Base-by-base conservation (phyloP, 2,797 vertebrate genomes). In the Triplophysa yarkandensis region DNA sequence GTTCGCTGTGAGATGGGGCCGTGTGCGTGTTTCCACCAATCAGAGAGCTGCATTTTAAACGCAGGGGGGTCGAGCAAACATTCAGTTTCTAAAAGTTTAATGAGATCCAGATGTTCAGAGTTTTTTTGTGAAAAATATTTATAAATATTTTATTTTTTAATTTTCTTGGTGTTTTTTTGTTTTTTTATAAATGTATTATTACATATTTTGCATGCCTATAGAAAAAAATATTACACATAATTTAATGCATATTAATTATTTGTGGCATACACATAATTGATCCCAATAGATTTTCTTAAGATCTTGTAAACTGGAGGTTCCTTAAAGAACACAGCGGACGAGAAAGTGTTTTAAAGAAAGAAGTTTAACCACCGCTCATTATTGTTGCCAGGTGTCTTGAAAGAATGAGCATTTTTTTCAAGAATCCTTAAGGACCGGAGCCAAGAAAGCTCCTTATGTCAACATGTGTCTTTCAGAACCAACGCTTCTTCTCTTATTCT, bases 21-120 rank as follows among this genome's bases (percentile, higher is more conserved):
- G 69, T 17, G n/a, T 63, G 46, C n/a, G 8, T 21, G 34, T 54
- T 27, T 77, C 74, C 28, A 36, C 77, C 80, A 83, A 83, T 83
- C 80, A 25, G 16, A 64, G 74, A 61, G 66, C 78, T 50, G 61
- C 28, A 78, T 81, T 83, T 83, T 73, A 78, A 83, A 64, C 71
- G 16, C 55, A 55, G 17, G 13, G 4, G 54, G n/a, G 62, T 67
- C 62, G 60, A 55, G 27, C 30, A 52, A 70, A 36, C 30, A 11
- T 68, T 28, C 21, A 43, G 36, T 48, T 2, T n/a, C 4, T 9
- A 21, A n/a, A 55, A 44, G 11, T 71, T 30, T 16, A 13, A 14
- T 11, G 10, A 2, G 23, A 39, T 46, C 7, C 55, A 34, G 30
- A 70, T 16, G 28, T 60, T 46, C 30, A 14, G 17, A 71, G 14